Conservation (phyloP, 1,140 invertebrate genomes). For the Sitobion miscanthi region DNA sequence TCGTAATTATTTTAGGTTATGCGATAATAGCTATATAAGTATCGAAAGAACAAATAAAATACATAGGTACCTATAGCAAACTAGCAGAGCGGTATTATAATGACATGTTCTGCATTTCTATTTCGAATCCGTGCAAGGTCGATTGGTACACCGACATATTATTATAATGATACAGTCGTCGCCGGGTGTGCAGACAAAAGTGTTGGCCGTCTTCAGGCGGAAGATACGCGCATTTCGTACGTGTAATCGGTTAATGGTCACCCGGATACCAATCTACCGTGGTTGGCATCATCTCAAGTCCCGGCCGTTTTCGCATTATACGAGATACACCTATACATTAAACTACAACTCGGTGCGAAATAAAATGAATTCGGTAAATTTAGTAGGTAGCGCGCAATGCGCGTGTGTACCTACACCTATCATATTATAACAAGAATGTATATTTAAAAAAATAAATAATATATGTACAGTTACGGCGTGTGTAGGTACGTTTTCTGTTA, state of each 20-base stretch:
- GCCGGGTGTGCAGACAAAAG: background rate
- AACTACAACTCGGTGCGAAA: background rate
- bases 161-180: background rate
- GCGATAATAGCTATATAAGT: no score
- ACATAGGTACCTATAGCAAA: no score
- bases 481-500: background rate
- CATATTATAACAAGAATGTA: background rate
- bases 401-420: background rate
- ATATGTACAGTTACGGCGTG: conserved; percentile 20
- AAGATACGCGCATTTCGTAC: background rate
- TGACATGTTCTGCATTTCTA: background rate
- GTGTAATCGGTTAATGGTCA: background rate
- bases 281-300: background rate
- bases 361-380: background rate
- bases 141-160: background rate
- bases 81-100: background rate
- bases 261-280: background rate
- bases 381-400: background rate
- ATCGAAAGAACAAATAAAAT: background rate
- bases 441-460: conserved; percentile 1
- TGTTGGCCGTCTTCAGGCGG: background rate
- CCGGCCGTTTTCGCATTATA: background rate
- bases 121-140: background rate
- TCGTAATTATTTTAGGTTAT: background rate
- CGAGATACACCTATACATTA: background rate